Conservation (phyloP, 2,888 invertebrate genomes). For the Gastracanthus pulcherrimus region DNA sequence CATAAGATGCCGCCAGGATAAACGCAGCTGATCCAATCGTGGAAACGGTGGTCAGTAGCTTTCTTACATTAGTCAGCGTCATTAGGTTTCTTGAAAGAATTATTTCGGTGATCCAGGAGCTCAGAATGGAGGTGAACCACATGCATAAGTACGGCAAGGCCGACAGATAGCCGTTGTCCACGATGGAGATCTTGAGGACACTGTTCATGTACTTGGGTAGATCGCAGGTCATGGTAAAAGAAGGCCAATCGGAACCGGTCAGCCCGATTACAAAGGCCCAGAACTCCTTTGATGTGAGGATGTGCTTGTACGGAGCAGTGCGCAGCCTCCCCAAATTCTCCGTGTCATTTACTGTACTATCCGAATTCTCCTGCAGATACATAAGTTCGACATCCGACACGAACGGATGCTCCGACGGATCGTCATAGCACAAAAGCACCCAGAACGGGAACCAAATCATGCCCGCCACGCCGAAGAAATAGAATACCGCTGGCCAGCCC, state of each 20-base stretch:
- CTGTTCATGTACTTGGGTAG: slow-evolving; percentile 76
- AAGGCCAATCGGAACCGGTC: slow-evolving; percentile 73
- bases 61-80: slow-evolving; percentile 75
- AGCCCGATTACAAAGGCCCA: slow-evolving; percentile 86
- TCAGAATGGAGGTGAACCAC: slow-evolving; percentile 67
- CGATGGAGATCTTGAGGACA: slow-evolving; percentile 75
- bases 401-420: slow-evolving; percentile 63
- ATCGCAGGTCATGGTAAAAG: slow-evolving; percentile 73
- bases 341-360: too few relatives aligned
- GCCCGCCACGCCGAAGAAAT: slow-evolving; percentile 85
- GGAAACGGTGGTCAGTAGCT: slow-evolving; percentile 77
- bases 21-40: slow-evolving; percentile 78
- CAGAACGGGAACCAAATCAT: slow-evolving; percentile 84
- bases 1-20: slow-evolving; percentile 78
- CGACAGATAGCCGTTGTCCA: slow-evolving; percentile 75
- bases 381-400: slow-evolving; percentile 60
- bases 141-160: slow-evolving; percentile 77
- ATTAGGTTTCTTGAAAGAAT: slow-evolving; percentile 67
- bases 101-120: background rate
- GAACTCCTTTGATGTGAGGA: slow-evolving; percentile 81
- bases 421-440: slow-evolving; percentile 72
- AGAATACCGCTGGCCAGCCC: slow-evolving; percentile 85
- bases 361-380: slow-evolving; percentile 38
- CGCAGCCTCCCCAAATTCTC: background rate
- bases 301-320: slow-evolving; percentile 70